Evolutionary conservation across 2,113 vertebrate genomes (phyloP), one percentile per base, ranked within the genome.

Genomic region (Perccottus glenii): DNA sequence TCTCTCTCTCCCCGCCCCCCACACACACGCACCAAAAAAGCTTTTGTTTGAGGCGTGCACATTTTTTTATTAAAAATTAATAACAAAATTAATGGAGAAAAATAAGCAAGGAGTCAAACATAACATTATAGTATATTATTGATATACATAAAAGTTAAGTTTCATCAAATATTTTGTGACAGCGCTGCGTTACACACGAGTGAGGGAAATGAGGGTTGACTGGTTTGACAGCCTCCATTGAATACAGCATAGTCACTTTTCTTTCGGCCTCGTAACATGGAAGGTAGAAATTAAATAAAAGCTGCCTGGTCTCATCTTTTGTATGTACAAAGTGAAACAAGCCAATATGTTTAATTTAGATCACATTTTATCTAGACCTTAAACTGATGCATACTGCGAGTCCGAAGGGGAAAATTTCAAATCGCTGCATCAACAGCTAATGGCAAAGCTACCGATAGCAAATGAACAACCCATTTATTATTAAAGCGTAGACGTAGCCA

Each of bases 171-270:
- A 40, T 46, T 46, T 46, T 4, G 44, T 46, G 44, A 46, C 11
- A 14, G 12, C 12, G 44, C 11, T 46, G 44, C 10, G 11, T 5
- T 5, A 46, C 44, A 46, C 12, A 4, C 11, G 44, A 11, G 44
- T 11, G 44, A 12, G 38, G 38, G 8, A 3, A 40, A 40, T 40
- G 38, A 52, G 11, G 27, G 50, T 27, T 35, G 50, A 35, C 12
- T n/a, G 51, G 52, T 55, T 55, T 55, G 52, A 55, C 52, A n/a
- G 52, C 32, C 12, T 55, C 33, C 7, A 55, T 9, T 55, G 52
- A 55, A 12, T 55, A 32, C 33, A 55, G 52, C 33, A 2, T 33
- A 55, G 52, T 55, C 19, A 27, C 19, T 27, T 27, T 27, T 27
- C 19, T 27, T 27, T 27, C n/a, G 19, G 19, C 19, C 35, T 55